Percentiles rank a stretch among this genome's conserved stretches.
Conservation (phyloP, 2,797 vertebrate species). For the Scomberomorus guttatus region DNA sequence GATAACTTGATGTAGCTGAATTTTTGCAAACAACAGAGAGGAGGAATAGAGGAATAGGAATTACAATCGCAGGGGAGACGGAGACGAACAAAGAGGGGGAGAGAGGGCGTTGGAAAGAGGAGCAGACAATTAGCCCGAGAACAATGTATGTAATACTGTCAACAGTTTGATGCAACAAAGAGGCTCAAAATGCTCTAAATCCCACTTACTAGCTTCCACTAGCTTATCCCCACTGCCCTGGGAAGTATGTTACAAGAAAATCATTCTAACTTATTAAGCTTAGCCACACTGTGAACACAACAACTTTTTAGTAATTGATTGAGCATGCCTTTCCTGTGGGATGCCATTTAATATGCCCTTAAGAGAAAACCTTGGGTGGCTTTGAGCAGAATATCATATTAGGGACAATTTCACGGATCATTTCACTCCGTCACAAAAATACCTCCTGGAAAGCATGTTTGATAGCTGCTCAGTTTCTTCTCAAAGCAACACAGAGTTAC, state of each 20-base stretch:
- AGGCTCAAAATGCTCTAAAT: conserved; percentile 29
- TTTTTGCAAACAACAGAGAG: conserved; percentile 42
- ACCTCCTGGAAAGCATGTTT: conserved; percentile 36
- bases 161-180: neutral
- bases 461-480: conserved; percentile 18
- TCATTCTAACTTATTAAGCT: conserved; percentile 64
- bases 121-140: neutral
- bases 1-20: conserved; percentile 54
- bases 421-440: conserved; percentile 65
- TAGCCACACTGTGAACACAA: conserved; percentile 64
- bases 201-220: neutral
- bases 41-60: conserved; percentile 5
- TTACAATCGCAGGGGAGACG: conserved; percentile 29
- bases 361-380: conserved; percentile 51
- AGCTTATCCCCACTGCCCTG: conserved; percentile 19
- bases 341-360: conserved; percentile 55
- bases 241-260: conserved; percentile 50
- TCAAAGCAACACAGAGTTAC: conserved; percentile 25
- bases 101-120: neutral
- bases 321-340: conserved; percentile 37
- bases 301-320: conserved; percentile 58
- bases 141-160: neutral
- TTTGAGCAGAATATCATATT: conserved; percentile 69
- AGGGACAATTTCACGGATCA: conserved; percentile 73
- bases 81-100: neutral